Evolutionary conservation across 2,888 invertebrate species (phyloP), one percentile per base, ranked within the genome.

Genomic region (Drosophila siamana): DNA sequence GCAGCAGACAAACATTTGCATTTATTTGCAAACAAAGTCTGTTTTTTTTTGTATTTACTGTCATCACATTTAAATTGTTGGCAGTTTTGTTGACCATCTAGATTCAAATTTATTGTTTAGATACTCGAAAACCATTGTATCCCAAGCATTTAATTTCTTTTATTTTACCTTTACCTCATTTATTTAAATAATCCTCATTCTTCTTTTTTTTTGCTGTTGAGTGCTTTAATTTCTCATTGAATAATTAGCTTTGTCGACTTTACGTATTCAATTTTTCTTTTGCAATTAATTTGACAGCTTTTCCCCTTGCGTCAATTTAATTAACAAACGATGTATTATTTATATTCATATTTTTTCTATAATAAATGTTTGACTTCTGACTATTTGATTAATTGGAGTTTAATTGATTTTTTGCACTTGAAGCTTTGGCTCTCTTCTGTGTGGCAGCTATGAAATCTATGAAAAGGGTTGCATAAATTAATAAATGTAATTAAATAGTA

Each of bases 301-400:
- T 30, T 33, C 11, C 1, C 8, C 9, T 15, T 50, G 43, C 26
- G 33, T 30, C 7, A 24, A 33, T 38, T 13, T 43, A 40, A 62
- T 63, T 62, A 56, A 66, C 65, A 56, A 54, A 52, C n/a, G 16
- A 57, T 56, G 43, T n/a, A 56, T 55, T 54, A 48, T 28, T n/a
- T n/a, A n/a, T 19, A 19, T 19, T n/a, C n/a, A 19, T 19, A 19
- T 30, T 36, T 50, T 50, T 60, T 19, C n/a, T 24, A 47, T 47
- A 40, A 22, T 2, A 26, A 0, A 43, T 11, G 36, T 38, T 13
- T 55, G 38, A 63, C 13, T 73, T 60, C 28, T 61, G 40, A 26
- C 43, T 33, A 13, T 46, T 4, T 74, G 69, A 76, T 76, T 79
- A 72, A 84, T 81, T 66, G 72, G n/a, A 9, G 66, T 71, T 70